Base-by-base conservation (phyloP, 2,888 invertebrate genomes). In the Drosophila ezoana region DNA sequence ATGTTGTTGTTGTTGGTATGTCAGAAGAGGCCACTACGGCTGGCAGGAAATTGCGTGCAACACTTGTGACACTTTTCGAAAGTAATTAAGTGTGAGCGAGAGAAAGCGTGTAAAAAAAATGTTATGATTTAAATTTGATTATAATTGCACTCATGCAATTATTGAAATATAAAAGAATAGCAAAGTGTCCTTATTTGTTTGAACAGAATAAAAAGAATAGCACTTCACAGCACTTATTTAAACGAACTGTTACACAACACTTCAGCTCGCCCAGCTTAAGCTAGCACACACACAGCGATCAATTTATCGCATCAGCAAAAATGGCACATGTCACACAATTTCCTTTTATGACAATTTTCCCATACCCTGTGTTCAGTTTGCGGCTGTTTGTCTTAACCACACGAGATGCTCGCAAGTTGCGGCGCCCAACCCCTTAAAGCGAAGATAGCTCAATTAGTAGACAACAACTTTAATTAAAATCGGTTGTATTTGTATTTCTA, bases 381-480 rank as follows among this genome's bases (percentile, higher is more conserved):
- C 45, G 47, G 58, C 47, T 37, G 52, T 41, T 67, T 62, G 35
- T 18, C 48, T 51, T 43, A 38, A 38, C 53, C 49, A 16, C 41
- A 54, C 28, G 9, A 38, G 14, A 33, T 1, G 20, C 13, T 13
- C 8, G 5, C n/a, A 35, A 14, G 37, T 8, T 38, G 37, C 8
- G 37, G 37, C 37, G 14, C 37, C 37, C n/a, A n/a, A n/a, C 40
- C 14, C 14, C 38, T 10, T 10, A 23, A 8, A 32, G 1, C 35
- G 35, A 4, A 32, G 13, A 20, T 59, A 3, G 13, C 32, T 38
- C 52, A 62, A 58, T 68, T 61, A 54, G 53, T 14, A 40, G 63
- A 65, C 53, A 57, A 66, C 23, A 44, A 44, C 66, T 68, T 68
- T 83, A 83, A 79, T 81, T 81, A 78, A 83, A 83, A 72, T 72